phyloP scores from a whole-genome alignment of 1,140 invertebrate genomes.

The Microplitis demolitor region DNA sequence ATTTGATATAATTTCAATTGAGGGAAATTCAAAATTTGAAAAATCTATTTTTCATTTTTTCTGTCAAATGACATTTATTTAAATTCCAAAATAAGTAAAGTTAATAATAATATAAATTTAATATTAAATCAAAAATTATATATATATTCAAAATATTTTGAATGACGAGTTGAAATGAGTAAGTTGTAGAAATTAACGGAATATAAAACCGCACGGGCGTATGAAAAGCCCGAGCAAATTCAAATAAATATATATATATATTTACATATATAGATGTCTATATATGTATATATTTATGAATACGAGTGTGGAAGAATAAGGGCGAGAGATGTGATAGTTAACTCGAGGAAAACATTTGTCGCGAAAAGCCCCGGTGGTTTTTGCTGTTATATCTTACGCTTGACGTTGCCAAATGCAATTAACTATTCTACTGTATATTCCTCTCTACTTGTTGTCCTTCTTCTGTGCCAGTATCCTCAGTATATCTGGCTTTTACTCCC shows the following conservation, averaged over 20 bases:
- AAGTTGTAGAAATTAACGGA: neutral
- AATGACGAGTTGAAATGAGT: neutral
- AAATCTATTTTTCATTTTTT: too few species aligned
- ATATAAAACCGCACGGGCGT: neutral
- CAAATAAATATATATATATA: too few species aligned
- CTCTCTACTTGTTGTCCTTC: neutral
- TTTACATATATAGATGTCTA: neutral
- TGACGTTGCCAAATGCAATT: conserved; percentile 13
- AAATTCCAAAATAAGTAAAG: neutral
- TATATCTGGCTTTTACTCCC: too few species aligned
- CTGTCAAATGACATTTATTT: neutral
- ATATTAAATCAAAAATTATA: neutral
- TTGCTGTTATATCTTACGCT: conserved; percentile 4
- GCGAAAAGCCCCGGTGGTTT: conserved; percentile 2
- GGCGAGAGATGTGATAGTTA: neutral
- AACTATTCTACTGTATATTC: conserved; percentile 7
- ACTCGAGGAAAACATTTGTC: conserved; percentile 2
- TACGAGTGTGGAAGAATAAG: neutral
- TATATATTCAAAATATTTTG: neutral
- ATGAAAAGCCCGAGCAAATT: neutral
- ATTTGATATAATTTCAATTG: too few species aligned
- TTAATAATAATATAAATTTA: neutral
- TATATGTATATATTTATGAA: neutral
- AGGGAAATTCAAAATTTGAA: too few species aligned
- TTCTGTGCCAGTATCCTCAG: neutral